Conservation (phyloP, 2,888 invertebrate species). For the Punctoribates punctum region DNA sequence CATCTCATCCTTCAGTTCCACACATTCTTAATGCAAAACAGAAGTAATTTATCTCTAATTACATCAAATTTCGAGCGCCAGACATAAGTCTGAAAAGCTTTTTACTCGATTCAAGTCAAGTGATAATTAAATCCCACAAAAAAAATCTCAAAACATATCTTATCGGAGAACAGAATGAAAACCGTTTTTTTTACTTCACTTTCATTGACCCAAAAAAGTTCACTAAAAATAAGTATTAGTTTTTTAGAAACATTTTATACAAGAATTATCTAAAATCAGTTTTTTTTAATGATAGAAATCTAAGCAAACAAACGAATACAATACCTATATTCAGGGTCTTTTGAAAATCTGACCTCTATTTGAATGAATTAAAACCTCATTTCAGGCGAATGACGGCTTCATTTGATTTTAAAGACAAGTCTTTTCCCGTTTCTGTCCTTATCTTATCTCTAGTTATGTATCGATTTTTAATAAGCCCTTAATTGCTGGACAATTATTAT, state of each 20-base stretch:
- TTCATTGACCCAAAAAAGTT: slow-evolving; percentile 9
- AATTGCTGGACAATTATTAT: too few species aligned
- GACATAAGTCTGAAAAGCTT: too few species aligned
- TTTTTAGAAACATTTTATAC: not conserved
- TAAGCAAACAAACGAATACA: too few species aligned
- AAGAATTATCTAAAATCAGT: not conserved
- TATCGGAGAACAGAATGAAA: not conserved
- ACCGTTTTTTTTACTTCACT: not conserved
- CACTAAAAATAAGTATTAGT: not conserved
- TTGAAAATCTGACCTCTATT: too few species aligned
- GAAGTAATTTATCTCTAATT: slow-evolving; percentile 31
- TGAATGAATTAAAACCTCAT: too few species aligned
- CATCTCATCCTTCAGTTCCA: slow-evolving; percentile 67
- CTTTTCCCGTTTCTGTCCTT: too few species aligned
- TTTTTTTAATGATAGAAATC: not conserved
- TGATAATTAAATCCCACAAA: not conserved
- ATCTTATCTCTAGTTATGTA: too few species aligned
- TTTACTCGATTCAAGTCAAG: too few species aligned
- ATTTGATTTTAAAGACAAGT: too few species aligned
- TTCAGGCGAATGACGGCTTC: too few species aligned
- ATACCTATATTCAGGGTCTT: too few species aligned
- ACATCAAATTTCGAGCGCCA: not conserved
- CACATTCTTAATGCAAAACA: slow-evolving; percentile 43
- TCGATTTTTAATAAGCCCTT: too few species aligned
- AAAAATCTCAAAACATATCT: not conserved